Evolutionary conservation across 92 coral and sea anemone species (phyloP), one percentile per base, ranked within the genome.

Genomic region (Muricea muricata): DNA sequence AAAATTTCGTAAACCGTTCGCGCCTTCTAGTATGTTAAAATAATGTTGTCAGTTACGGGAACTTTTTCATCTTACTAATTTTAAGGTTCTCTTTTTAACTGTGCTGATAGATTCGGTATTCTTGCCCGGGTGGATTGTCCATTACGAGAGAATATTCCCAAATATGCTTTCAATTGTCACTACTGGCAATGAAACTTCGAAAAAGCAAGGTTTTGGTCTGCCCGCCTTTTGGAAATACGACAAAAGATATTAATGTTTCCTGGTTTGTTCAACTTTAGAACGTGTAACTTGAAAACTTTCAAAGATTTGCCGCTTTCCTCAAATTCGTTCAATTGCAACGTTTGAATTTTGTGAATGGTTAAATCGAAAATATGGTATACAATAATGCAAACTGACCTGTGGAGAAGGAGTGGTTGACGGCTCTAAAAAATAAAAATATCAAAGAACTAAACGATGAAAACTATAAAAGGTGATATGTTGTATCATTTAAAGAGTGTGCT

Each of bases 1-100:
- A 93, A 79, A 33, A 93, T 72, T 47, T 78, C 85, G 40, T 91
- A 68, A 8, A 97, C 92, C 13, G 75, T 93, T 42, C n/a, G 92
- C 81, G 24, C 93, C 91, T 0, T 91, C 78, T n/a, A 77, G 45
- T 0, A 89, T 90, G 9, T 37, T 71, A 30, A 91, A n/a, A n/a
- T n/a, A n/a, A n/a, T n/a, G n/a, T n/a, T n/a, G n/a, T n/a, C 78
- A 7, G 39, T 28, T 10, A 54, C 88, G 11, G 79, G 42, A 1
- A 39, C 63, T 77, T 60, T 34, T 82, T 28, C 31, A 65, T 57
- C 87, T 39, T 57, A 69, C n/a, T n/a, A n/a, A n/a, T n/a, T n/a
- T n/a, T 1, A 4, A 55, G 31, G 65, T 55, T 86, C 24, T 13
- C 85, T 13, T 88, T 73, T 75, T 92, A 82, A 79, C 75, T 90